Percentiles rank a stretch among this genome's conserved stretches.
phyloP scores from a whole-genome alignment of 2,888 invertebrate genomes.

The Tetramorium bicarinatum region DNA sequence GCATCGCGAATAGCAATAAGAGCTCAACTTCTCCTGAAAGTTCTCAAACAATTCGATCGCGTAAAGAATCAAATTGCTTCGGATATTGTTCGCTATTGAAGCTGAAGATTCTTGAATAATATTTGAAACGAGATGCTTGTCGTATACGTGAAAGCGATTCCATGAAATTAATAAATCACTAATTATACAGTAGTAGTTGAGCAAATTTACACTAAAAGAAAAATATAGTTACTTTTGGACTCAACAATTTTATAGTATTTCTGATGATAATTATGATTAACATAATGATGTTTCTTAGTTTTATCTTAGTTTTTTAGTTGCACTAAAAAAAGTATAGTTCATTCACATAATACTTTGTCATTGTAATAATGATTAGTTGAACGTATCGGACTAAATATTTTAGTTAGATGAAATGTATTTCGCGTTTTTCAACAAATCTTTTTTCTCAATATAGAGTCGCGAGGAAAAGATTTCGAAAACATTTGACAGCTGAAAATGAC shows the following conservation, averaged over 20 bases:
- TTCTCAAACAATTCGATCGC: neutral
- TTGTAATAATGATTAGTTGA: too few relatives aligned
- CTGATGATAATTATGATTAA: too few relatives aligned
- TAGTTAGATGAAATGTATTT: too few relatives aligned
- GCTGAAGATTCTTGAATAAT: neutral
- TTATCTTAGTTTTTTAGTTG: too few relatives aligned
- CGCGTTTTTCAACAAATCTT: too few relatives aligned
- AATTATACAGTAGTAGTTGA: neutral
- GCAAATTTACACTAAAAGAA: neutral
- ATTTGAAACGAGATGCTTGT: neutral
- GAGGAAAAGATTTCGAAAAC: constrained; percentile 1
- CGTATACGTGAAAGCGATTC: neutral
- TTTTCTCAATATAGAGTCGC: neutral
- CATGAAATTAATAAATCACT: neutral
- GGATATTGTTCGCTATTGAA: neutral
- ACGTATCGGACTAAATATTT: too few relatives aligned
- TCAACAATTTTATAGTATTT: too few relatives aligned
- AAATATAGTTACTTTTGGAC: too few relatives aligned
- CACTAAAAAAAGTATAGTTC: too few relatives aligned
- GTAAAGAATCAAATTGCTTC: neutral
- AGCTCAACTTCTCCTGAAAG: neutral
- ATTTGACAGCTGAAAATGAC: constrained; percentile 3
- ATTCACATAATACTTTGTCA: too few relatives aligned
- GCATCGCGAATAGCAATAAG: neutral
- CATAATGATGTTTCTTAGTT: too few relatives aligned